Conservation (phyloP, 2,888 invertebrate genomes). For the Thysanoteuthis rhombus region DNA sequence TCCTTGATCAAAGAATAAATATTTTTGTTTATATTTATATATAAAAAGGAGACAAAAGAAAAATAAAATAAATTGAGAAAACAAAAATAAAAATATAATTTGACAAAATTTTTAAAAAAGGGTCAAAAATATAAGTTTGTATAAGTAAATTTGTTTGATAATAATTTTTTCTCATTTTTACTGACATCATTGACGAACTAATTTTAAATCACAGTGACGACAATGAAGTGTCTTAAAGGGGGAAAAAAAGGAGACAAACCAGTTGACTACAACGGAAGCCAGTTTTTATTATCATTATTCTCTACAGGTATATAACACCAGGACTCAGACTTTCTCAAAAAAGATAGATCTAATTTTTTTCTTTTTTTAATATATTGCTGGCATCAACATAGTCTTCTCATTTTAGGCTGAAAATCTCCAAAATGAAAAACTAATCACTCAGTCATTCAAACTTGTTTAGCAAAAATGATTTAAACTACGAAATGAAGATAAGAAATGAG, state of each 20-base stretch:
- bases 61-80: neutral
- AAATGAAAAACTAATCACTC: neutral
- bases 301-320: conserved; percentile 28
- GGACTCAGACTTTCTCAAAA: neutral
- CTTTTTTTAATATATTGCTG: neutral
- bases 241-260: conserved; percentile 26
- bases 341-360: neutral
- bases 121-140: neutral
- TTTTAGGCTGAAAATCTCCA: conserved; percentile 12
- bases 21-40: neutral
- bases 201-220: neutral
- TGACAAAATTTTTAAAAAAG: neutral
- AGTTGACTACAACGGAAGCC: conserved; percentile 26
- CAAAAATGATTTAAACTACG: neutral
- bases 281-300: conserved; percentile 30
- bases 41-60: neutral
- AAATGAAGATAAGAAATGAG: neutral
- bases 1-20: neutral
- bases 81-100: neutral
- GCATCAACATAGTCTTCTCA: neutral
- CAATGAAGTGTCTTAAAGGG: neutral
- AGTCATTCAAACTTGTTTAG: neutral
- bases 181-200: neutral
- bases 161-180: neutral
- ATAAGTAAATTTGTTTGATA: neutral